Base-by-base conservation (phyloP, 2,113 vertebrate genomes). In the Macrotus californicus region DNA sequence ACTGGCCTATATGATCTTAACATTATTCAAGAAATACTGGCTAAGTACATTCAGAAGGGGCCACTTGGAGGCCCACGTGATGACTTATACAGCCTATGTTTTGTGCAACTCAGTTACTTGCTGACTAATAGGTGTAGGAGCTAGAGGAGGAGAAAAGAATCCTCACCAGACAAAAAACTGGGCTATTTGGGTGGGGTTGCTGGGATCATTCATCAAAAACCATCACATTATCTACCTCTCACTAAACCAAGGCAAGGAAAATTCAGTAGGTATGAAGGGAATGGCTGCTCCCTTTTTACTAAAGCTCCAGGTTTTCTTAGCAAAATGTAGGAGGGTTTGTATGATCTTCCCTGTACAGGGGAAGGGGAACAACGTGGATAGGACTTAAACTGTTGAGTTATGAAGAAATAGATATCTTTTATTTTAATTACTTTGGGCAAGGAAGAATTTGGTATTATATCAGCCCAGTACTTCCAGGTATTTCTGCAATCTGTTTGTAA, bases 1-100 rank as follows among this genome's bases (percentile, higher is more conserved):
- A 16, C n/a, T 87, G 89, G 16, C 66, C 54, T 56, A 1, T 21
- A 18, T 31, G 59, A 93, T 89, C 66, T 72, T 94, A 70, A 70
- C 31, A 83, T 66, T 41, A 46, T 96, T 97, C 80, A 84, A 80
- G 97, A 96, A 92, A 96, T 94, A 76, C 94, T 73, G 87, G 87
- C 81, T 92, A 54, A 29, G 39, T 87, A 36, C 64, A 72, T 77
- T 75, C 21, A 29, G 94, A 66, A 93, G 77, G 73, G 88, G 69
- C 75, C 21, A 9, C 24, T 11, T 29, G 50, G 72, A 93, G 86
- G 64, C 52, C 29, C 94, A 88, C 86, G 76, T 70, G 39, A 90
- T 64, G 66, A 61, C 34, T 66, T 69, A 34, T 7, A 15, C n/a
- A 84, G 31, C 48, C 94, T 87, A n/a, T 41, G 41, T 80, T 94